Conservation (phyloP, 2,888 invertebrate species). For the Drosophila rubida region DNA sequence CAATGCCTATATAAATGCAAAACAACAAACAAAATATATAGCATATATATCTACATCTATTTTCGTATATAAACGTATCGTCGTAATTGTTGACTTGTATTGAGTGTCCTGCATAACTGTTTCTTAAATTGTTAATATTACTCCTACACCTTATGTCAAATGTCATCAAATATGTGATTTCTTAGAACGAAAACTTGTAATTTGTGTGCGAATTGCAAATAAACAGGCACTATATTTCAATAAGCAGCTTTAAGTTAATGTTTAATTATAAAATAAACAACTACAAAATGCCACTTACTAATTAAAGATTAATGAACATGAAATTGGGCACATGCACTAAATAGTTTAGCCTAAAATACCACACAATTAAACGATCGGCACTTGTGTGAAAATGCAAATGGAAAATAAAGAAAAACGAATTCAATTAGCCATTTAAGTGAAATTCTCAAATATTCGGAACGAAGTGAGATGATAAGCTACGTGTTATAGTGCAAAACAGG, state of each 20-base stretch:
- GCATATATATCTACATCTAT: slow-evolving; percentile 35
- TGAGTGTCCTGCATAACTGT: slow-evolving; percentile 56
- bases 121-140: slow-evolving; percentile 62
- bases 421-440: slow-evolving; percentile 66
- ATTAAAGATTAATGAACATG: slow-evolving; percentile 45
- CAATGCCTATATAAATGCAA: slow-evolving; percentile 30
- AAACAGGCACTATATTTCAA: slow-evolving; percentile 32
- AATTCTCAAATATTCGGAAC: slow-evolving; percentile 60
- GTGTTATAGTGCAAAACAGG: slow-evolving; percentile 31
- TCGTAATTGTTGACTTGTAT: slow-evolving; percentile 65
- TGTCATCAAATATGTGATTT: slow-evolving; percentile 62
- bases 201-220: slow-evolving; percentile 34
- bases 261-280: slow-evolving; percentile 40
- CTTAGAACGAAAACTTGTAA: slow-evolving; percentile 44
- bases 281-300: slow-evolving; percentile 56
- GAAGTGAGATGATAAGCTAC: slow-evolving; percentile 7
- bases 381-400: slow-evolving; percentile 29
- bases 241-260: slow-evolving; percentile 76
- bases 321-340: slow-evolving; percentile 66
- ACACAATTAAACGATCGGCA: slow-evolving; percentile 31
- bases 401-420: slow-evolving; percentile 42
- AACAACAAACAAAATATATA: slow-evolving; percentile 9
- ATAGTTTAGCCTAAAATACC: slow-evolving; percentile 66
- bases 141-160: slow-evolving; percentile 50
- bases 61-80: slow-evolving; percentile 49